phyloP scores from a whole-genome alignment of 2,888 invertebrate genomes.

The Tigriopus californicus region DNA sequence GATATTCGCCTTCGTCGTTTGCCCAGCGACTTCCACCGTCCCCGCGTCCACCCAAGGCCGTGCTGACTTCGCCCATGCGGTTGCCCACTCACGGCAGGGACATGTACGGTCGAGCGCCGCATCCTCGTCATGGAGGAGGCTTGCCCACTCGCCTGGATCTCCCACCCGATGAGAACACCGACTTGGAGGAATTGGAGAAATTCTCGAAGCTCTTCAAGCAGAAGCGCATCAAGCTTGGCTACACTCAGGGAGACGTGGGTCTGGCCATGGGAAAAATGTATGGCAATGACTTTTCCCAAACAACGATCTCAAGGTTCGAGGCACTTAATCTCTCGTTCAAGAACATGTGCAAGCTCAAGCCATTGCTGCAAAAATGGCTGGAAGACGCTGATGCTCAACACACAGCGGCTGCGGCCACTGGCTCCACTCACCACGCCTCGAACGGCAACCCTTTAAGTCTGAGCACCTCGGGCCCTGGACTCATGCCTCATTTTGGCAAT shows the following conservation, averaged over 20 bases:
- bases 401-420: background rate
- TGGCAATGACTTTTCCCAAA: constrained; percentile 97
- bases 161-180: constrained; percentile 14
- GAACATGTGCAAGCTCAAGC: constrained; percentile 99
- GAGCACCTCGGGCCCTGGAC: background rate
- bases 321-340: constrained; percentile 96
- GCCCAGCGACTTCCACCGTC: background rate
- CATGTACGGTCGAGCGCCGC: too few species aligned
- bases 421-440: background rate
- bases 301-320: constrained; percentile 94
- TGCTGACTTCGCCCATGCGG: background rate
- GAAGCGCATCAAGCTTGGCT: constrained; percentile 32
- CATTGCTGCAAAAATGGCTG: constrained; percentile 88
- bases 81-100: too few species aligned
- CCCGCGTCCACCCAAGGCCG: background rate
- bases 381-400: constrained; percentile 70
- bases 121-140: too few species aligned
- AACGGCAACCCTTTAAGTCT: background rate
- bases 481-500: background rate
- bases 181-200: constrained; percentile 12
- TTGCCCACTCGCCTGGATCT: constrained; percentile 4
- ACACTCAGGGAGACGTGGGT: constrained; percentile 97
- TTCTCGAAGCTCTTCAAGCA: constrained; percentile 14
- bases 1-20: background rate
- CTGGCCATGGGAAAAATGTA: constrained; percentile 95